Conservation (phyloP, 1,140 invertebrate species). For the Panagrolaimus sp. region DNA sequence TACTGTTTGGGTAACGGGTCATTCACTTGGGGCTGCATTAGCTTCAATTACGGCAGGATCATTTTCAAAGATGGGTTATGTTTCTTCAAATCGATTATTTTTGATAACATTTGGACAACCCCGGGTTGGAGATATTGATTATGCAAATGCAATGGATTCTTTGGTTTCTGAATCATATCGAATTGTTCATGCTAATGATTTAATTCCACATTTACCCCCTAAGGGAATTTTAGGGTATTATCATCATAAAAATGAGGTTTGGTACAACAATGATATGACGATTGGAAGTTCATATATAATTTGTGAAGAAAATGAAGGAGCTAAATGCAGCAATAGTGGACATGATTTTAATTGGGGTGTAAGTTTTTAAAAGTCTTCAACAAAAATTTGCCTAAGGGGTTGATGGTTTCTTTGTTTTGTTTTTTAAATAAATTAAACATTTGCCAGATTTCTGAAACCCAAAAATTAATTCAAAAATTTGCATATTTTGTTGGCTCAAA, state of each 20-base stretch:
- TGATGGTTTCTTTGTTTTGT: too few relatives aligned
- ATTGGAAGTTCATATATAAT: conserved; percentile 17
- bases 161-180: conserved; percentile 31
- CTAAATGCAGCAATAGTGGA: conserved; percentile 22
- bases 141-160: conserved; percentile 32
- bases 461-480: too few relatives aligned
- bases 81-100: conserved; percentile 30
- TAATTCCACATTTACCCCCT: conserved; percentile 45
- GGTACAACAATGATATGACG: conserved; percentile 46
- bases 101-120: conserved; percentile 48
- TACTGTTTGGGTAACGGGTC: conserved; percentile 46
- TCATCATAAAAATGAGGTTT: conserved; percentile 45
- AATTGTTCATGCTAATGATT: conserved; percentile 35
- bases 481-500: too few relatives aligned
- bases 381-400: too few relatives aligned
- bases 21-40: conserved; percentile 41
- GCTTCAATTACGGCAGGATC: conserved; percentile 38
- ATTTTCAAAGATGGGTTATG: conserved; percentile 31
- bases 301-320: conserved; percentile 22
- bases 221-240: conserved; percentile 38
- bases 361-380: too few relatives aligned
- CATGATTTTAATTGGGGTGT: too few relatives aligned
- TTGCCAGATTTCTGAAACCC: too few relatives aligned
- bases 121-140: conserved; percentile 41
- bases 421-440: too few relatives aligned